These are phyloP conservation scores for Drosophila formosana DNA, from an alignment of 2,888 invertebrate species.

Conservation along the genomic window DNA sequence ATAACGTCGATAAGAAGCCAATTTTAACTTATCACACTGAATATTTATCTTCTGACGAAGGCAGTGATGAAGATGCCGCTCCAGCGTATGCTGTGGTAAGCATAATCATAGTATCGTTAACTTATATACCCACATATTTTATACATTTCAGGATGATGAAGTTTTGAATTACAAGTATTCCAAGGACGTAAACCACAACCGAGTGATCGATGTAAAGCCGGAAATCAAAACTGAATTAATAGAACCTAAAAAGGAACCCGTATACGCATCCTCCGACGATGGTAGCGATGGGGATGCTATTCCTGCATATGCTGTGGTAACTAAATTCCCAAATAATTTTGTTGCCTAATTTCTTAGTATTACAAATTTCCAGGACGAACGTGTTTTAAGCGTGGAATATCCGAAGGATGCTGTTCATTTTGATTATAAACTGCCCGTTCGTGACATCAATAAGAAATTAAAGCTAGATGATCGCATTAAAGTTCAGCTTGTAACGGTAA, in stretches of 20 bases:
- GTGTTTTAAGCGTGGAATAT: constrained; percentile 74
- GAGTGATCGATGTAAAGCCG: background rate
- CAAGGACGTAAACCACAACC: background rate
- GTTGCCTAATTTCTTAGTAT: background rate
- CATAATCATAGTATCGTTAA: background rate
- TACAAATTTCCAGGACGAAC: constrained; percentile 59
- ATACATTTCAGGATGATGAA: constrained; percentile 14
- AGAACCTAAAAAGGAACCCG: background rate
- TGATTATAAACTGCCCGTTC: constrained; percentile 57
- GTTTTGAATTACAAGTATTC: constrained; percentile 3
- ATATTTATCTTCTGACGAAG: constrained; percentile 22
- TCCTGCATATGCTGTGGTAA: constrained; percentile 79
- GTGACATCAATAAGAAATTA: constrained; percentile 30
- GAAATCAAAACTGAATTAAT: background rate
- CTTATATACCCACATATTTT: background rate
- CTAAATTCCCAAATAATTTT: background rate
- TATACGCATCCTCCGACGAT: constrained; percentile 53
- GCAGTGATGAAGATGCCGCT: constrained; percentile 20
- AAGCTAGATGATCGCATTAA: constrained; percentile 14
- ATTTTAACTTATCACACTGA: background rate
- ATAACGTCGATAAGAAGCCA: background rate
- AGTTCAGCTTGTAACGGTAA: constrained; percentile 56
- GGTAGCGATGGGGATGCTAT: constrained; percentile 73
- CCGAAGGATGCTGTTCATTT: constrained; percentile 69
- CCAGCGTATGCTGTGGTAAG: constrained; percentile 23